Evolutionary conservation across 2,888 invertebrate genomes (phyloP), one percentile per base, ranked within the genome.

Genomic region (Odiellus spinosus): DNA sequence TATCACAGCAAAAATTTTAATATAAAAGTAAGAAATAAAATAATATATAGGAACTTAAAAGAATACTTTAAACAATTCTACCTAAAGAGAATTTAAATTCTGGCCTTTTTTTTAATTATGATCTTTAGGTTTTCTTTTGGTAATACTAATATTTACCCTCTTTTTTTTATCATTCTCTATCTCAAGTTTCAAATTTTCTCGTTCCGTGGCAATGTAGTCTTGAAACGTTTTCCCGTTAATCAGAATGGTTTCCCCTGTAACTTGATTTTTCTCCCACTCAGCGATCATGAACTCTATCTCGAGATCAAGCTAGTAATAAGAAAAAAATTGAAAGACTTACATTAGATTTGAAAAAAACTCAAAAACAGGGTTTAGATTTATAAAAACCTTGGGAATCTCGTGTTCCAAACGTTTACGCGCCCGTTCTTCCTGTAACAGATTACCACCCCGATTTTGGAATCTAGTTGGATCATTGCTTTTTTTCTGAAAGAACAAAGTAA

Each of bases 361-460:
- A n/a, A 35, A 35, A 35, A 35, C 12, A 35, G 14, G 3, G 35
- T 35, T 35, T 12, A 35, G 3, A 35, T 3, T 35, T 35, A 35
- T 1, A 3, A 12, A 35, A 35, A 35, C 35, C 35, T 35, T 35
- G 3, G 84, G 83, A 43, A 85, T 64, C 67, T 78, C 69, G 56
- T 70, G 79, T 33, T 74, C 72, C 10, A 86, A 73, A 8, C 74
- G 71, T 62, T 84, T 88, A n/a, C 88, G 69, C 59, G 85, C 83
- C 58, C 80, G 84, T 64, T 91, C 90, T 62, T 90, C 90, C 44
- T 76, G 75, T 1, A 91, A 67, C 5, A 91, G 67, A 55, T 83
- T 80, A 0, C 90, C 87, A 0, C 90, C 88, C 34, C 91, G 74
- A 65, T 90, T 88, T 57, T 84, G 79, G 61, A 79, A 85, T 40